A percentile compares a stretch with the other conserved stretches of the same genome.
phyloP scores from a whole-genome alignment of 2,113 vertebrate genomes.

The Platysteira castanea region DNA sequence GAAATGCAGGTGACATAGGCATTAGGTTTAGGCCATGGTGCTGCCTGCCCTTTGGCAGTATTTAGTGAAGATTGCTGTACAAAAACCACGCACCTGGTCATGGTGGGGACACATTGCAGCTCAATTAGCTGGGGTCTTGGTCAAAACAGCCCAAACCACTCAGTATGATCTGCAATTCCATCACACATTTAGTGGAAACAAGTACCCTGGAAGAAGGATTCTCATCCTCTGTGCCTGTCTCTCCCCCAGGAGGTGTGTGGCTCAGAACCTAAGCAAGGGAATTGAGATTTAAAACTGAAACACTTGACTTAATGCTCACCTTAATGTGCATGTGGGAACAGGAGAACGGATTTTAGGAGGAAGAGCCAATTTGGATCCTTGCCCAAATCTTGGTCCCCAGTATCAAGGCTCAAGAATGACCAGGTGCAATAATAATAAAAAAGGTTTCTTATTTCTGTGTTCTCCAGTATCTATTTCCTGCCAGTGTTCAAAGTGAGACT shows the following conservation, averaged over 20 bases:
- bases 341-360: neutral
- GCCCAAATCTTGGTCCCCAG: neutral
- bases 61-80: neutral
- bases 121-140: neutral
- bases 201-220: neutral
- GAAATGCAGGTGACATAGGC: neutral
- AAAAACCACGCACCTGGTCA: neutral
- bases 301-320: neutral
- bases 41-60: neutral
- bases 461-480: slow-evolving; percentile 11
- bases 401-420: neutral
- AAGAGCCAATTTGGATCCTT: slow-evolving; percentile 15
- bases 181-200: neutral
- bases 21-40: neutral
- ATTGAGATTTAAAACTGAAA: slow-evolving; percentile 25
- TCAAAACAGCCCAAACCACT: neutral
- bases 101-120: neutral
- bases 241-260: neutral
- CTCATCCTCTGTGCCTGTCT: neutral
- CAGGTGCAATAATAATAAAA: neutral
- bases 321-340: neutral
- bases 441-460: neutral
- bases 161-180: neutral
- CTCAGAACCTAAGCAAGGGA: neutral
- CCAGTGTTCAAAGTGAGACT: neutral